These are phyloP conservation scores for Osedax fenrisi DNA, from an alignment of 2,888 invertebrate species.

Conservation along the genomic window DNA sequence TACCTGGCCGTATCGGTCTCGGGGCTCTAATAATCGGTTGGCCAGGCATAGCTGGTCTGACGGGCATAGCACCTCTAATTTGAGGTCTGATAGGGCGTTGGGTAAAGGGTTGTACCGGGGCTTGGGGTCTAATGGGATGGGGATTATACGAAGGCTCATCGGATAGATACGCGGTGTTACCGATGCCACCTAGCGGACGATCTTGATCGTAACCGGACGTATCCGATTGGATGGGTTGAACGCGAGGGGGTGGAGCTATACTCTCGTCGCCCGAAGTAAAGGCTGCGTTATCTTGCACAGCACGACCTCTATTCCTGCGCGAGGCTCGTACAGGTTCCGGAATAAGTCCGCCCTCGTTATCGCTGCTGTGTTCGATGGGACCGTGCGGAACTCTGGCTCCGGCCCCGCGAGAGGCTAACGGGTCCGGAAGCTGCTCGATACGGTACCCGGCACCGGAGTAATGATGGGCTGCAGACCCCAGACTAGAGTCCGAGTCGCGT, in stretches of 20 bases:
- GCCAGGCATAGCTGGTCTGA: background rate
- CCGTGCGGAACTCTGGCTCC: background rate
- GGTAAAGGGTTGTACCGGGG: background rate
- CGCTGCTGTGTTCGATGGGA: slow-evolving; percentile 20
- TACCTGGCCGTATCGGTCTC: background rate
- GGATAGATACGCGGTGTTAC: background rate
- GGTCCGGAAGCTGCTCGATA: slow-evolving; percentile 23
- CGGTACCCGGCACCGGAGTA: slow-evolving; percentile 12
- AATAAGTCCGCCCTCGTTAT: slow-evolving; percentile 2
- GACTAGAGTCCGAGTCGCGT: slow-evolving; percentile 20
- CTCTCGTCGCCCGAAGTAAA: background rate
- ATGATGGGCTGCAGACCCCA: slow-evolving; percentile 13
- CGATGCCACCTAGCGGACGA: slow-evolving; percentile 1
- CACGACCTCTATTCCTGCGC: background rate
- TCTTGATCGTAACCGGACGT: background rate
- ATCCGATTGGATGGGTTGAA: background rate
- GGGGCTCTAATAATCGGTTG: background rate
- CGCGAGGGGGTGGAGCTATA: background rate
- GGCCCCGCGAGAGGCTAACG: background rate
- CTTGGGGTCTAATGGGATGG: background rate
- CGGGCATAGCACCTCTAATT: background rate
- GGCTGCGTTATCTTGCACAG: background rate
- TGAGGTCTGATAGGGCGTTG: background rate
- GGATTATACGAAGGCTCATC: background rate
- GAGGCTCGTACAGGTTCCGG: slow-evolving; percentile 2